Evolutionary conservation across 2,113 vertebrate species (phyloP).

Genomic region (Callaeas wilsoni): DNA sequence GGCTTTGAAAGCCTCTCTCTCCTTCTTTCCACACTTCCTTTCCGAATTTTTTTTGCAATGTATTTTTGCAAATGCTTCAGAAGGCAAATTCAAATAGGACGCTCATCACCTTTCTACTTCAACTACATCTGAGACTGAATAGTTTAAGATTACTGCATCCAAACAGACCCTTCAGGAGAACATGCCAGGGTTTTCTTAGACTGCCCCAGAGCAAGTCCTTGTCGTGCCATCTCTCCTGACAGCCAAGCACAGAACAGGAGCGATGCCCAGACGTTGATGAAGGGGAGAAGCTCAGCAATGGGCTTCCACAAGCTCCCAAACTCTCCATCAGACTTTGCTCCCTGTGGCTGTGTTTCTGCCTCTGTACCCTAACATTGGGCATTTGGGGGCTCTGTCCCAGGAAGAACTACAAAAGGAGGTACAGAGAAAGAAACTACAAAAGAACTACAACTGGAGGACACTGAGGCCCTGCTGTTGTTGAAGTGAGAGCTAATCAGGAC

Average conservation of each 20-base stretch:
- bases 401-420: background rate
- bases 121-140: background rate
- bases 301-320: background rate
- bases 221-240: background rate
- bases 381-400: background rate
- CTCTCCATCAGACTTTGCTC: background rate
- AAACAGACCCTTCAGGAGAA: background rate
- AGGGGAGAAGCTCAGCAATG: background rate
- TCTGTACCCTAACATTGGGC: background rate
- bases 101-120: background rate
- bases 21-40: background rate
- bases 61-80: background rate
- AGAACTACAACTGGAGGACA: background rate
- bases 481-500: background rate
- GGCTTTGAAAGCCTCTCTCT: background rate
- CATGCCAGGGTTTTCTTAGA: background rate
- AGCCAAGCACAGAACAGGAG: background rate
- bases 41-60: background rate
- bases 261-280: background rate
- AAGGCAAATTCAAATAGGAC: background rate
- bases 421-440: too few relatives aligned
- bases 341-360: background rate
- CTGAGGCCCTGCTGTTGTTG: background rate
- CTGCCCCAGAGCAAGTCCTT: background rate
- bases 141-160: background rate